phyloP scores from a whole-genome alignment of 2,113 vertebrate species.

The Cricetomys ansorgei region DNA sequence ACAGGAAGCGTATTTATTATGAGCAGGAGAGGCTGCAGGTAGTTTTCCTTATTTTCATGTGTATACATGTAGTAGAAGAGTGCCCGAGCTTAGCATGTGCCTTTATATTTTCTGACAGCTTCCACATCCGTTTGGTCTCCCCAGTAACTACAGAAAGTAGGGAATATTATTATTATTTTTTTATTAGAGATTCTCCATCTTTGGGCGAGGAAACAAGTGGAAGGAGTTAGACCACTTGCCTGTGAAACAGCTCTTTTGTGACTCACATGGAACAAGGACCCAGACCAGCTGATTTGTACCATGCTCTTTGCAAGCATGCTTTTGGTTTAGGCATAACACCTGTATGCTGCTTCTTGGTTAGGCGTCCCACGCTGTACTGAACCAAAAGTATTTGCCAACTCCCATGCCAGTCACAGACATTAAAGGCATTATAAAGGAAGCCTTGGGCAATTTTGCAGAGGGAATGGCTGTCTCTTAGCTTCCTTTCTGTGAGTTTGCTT shows the following conservation, averaged over 20 bases:
- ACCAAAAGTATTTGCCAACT: background rate
- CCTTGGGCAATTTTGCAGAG: background rate
- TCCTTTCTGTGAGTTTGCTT: background rate
- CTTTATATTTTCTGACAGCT: background rate
- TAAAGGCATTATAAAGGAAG: background rate
- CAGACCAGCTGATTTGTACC: background rate
- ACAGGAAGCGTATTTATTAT: background rate
- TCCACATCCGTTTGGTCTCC: background rate
- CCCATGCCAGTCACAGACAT: background rate
- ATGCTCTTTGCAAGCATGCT: rapidly evolving
- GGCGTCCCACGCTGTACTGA: background rate
- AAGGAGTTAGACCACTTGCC: background rate
- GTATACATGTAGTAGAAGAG: background rate
- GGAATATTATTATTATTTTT: background rate
- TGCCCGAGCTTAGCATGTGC: background rate
- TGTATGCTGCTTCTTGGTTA: background rate
- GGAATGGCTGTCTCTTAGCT: background rate
- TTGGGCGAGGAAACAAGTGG: background rate
- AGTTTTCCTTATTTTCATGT: background rate
- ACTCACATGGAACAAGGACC: background rate
- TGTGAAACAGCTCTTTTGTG: background rate
- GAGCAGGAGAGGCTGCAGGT: background rate
- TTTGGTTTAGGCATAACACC: background rate
- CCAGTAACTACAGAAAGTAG: background rate
- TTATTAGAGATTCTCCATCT: slow-evolving; percentile 24